A percentile compares a stretch with the other conserved stretches of the same genome.
Evolutionary conservation across 2,797 vertebrate species (phyloP).

Genomic region (Ctenopoma multispine): DNA sequence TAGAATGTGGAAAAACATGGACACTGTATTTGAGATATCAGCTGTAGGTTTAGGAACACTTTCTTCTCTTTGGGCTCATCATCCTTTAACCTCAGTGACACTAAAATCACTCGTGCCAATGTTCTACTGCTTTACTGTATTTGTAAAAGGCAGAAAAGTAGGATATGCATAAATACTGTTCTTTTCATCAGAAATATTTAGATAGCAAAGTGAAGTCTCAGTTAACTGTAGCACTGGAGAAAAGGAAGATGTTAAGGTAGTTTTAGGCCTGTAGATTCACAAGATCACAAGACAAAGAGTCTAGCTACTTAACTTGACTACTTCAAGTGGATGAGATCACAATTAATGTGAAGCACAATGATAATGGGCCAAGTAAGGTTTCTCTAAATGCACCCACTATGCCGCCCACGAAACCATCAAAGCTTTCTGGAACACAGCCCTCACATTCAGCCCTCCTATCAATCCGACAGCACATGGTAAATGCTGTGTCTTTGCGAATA

Average conservation of each 20-base stretch:
- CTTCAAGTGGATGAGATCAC: constrained; percentile 69
- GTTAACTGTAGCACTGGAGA: background rate
- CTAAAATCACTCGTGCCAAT: background rate
- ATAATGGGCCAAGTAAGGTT: constrained; percentile 47
- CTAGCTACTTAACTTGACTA: constrained; percentile 41
- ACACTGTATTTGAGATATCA: background rate
- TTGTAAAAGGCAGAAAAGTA: too few relatives aligned
- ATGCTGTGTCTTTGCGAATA: constrained; percentile 34
- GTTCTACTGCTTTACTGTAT: too few relatives aligned
- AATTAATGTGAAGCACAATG: constrained; percentile 66
- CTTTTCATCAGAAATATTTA: constrained; percentile 17
- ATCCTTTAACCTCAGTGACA: background rate
- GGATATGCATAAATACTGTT: background rate
- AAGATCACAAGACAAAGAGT: constrained; percentile 44
- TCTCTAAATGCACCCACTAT: constrained; percentile 58
- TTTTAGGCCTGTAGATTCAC: constrained; percentile 20
- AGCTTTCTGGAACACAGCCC: constrained; percentile 57
- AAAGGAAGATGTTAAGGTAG: constrained; percentile 7
- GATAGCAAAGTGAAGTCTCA: constrained; percentile 4
- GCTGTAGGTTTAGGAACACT: background rate
- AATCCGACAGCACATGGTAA: constrained; percentile 60
- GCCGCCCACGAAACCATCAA: constrained; percentile 61
- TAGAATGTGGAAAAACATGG: constrained; percentile 1
- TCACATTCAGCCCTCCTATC: constrained; percentile 54
- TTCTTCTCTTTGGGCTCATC: background rate